A percentile compares a stretch with the other conserved stretches of the same genome.
Conservation (phyloP, 2,797 vertebrate species). For the Takifugu rubripes region DNA sequence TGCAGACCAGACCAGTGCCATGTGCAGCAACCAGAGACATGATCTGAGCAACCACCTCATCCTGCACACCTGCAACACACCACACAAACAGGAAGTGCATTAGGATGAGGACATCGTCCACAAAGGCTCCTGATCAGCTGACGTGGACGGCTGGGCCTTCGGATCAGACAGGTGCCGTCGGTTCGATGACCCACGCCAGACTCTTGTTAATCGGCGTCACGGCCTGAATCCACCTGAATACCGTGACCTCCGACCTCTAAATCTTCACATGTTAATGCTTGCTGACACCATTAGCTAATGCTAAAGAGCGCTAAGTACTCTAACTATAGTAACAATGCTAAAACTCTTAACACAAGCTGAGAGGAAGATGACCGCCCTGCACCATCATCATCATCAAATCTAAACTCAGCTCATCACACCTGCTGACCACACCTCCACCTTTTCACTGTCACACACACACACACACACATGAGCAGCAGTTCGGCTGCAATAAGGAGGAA, state of each 20-base stretch:
- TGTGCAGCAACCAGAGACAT: slow-evolving; percentile 38
- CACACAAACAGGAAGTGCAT: neutral
- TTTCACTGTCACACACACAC: too few species aligned
- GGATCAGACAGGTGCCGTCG: too few species aligned
- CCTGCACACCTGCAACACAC: slow-evolving; percentile 15
- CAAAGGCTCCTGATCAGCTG: too few species aligned
- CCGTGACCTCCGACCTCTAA: slow-evolving; percentile 27
- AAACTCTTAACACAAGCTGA: slow-evolving; percentile 25
- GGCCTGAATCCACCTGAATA: slow-evolving; percentile 7
- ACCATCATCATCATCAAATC: slow-evolving; percentile 5
- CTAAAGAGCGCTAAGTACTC: slow-evolving; percentile 24
- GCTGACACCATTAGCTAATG: slow-evolving; percentile 42
- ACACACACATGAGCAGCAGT: too few species aligned
- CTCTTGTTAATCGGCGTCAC: neutral
- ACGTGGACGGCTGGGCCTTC: too few species aligned
- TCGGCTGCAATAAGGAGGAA: too few species aligned
- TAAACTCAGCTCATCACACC: too few species aligned
- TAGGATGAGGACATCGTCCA: too few species aligned
- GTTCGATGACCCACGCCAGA: too few species aligned
- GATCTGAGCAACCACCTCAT: slow-evolving; percentile 38
- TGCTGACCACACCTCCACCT: too few species aligned
- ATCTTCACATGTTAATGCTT: slow-evolving; percentile 13
- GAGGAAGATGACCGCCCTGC: neutral
- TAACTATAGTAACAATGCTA: slow-evolving; percentile 37
- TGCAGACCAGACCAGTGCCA: slow-evolving; percentile 8